Percentiles rank a stretch among this genome's conserved stretches.
phyloP scores from a whole-genome alignment of 2,797 vertebrate species.

The Centropyge bicolor region DNA sequence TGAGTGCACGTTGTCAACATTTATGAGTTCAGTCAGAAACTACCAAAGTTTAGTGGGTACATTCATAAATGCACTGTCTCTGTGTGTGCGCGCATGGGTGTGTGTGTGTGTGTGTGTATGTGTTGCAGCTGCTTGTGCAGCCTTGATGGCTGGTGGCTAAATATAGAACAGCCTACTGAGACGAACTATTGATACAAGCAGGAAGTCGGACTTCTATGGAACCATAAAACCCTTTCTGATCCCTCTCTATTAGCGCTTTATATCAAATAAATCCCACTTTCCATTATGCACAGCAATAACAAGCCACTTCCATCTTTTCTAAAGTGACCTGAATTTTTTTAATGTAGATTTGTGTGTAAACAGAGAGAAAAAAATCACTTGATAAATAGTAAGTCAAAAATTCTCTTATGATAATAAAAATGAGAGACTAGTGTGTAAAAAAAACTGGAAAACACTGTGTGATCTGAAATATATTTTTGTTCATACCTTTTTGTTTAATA shows the following conservation, averaged over 20 bases:
- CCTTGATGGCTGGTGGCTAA: slow-evolving; percentile 38
- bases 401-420: background rate
- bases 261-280: background rate
- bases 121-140: slow-evolving; percentile 53
- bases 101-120: slow-evolving; percentile 19
- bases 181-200: slow-evolving; percentile 24
- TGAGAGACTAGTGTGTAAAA: background rate
- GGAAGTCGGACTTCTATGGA: slow-evolving; percentile 32
- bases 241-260: background rate
- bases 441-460: background rate
- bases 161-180: slow-evolving; percentile 57
- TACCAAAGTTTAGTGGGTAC: background rate
- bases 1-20: background rate
- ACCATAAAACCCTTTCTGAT: background rate
- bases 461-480: no score
- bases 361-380: background rate
- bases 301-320: background rate
- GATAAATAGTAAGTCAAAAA: background rate
- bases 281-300: background rate
- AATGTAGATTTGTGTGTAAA: background rate
- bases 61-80: background rate
- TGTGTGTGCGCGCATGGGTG: no score
- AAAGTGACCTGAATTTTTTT: background rate
- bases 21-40: background rate
- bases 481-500: background rate